Conservation (phyloP, 2,113 vertebrate species). For the Phalacrocorax pelagicus region DNA sequence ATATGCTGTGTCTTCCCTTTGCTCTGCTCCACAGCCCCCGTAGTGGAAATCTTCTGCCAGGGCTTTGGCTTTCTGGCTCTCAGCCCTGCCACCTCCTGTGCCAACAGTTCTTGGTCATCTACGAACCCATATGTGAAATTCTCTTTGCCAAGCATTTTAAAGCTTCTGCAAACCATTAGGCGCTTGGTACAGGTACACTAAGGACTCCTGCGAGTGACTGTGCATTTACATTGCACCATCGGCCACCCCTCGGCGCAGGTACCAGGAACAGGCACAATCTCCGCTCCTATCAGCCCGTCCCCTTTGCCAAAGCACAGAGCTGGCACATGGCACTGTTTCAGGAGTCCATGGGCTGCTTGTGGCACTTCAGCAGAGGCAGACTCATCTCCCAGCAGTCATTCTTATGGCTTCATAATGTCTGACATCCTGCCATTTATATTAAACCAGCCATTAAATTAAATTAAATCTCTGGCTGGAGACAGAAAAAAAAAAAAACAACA, state of each 20-base stretch:
- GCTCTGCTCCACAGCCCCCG: neutral
- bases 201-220: neutral
- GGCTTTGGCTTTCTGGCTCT: neutral
- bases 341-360: neutral
- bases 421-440: neutral
- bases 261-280: neutral
- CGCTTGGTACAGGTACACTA: neutral
- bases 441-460: neutral
- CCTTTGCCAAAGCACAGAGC: neutral
- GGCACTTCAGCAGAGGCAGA: neutral
- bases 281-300: neutral
- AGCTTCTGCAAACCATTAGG: neutral
- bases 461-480: neutral
- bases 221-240: neutral
- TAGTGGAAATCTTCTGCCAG: neutral
- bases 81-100: neutral
- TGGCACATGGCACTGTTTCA: neutral
- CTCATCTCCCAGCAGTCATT: neutral
- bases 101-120: neutral
- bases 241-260: neutral
- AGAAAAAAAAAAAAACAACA: neutral
- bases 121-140: neutral
- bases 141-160: neutral
- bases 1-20: neutral
- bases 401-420: neutral